These are phyloP conservation scores for Bathynomus jamesi DNA, from an alignment of 1,140 invertebrate genomes.

Conservation along the genomic window DNA sequence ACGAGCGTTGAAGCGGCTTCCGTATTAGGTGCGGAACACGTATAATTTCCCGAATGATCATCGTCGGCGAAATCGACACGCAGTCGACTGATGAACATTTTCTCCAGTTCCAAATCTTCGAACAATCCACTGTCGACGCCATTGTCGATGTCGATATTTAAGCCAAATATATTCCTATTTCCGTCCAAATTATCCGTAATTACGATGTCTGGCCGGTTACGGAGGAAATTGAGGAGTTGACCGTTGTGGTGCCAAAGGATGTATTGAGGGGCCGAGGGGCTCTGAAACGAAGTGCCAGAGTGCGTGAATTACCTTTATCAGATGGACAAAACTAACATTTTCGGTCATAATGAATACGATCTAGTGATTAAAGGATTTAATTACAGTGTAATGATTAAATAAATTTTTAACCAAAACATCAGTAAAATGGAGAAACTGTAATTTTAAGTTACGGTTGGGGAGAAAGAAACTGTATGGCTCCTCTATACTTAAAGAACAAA, in stretches of 20 bases:
- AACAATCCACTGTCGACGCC: neutral
- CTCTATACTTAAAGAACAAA: too few species aligned
- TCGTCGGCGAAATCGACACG: slow-evolving; percentile 21
- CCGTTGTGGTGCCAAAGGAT: slow-evolving; percentile 67
- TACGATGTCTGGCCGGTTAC: slow-evolving; percentile 67
- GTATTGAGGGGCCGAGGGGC: slow-evolving; percentile 44
- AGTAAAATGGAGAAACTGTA: too few species aligned
- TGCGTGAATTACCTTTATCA: too few species aligned
- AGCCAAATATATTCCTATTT: neutral
- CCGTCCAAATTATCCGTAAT: slow-evolving; percentile 44
- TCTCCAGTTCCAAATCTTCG: neutral
- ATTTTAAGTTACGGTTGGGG: too few species aligned
- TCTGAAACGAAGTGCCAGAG: too few species aligned
- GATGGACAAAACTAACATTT: too few species aligned
- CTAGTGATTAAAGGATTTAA: neutral
- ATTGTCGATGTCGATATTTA: neutral
- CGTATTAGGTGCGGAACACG: slow-evolving; percentile 26
- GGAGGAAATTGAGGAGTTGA: slow-evolving; percentile 85
- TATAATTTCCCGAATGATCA: slow-evolving; percentile 31
- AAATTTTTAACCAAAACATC: too few species aligned
- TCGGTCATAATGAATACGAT: too few species aligned
- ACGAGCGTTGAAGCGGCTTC: slow-evolving; percentile 25
- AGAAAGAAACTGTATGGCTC: too few species aligned
- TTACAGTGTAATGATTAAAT: neutral
- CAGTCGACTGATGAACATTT: slow-evolving; percentile 16